Conservation (phyloP, 2,113 vertebrate genomes). For the Brachyhypopomus occidentalis region DNA sequence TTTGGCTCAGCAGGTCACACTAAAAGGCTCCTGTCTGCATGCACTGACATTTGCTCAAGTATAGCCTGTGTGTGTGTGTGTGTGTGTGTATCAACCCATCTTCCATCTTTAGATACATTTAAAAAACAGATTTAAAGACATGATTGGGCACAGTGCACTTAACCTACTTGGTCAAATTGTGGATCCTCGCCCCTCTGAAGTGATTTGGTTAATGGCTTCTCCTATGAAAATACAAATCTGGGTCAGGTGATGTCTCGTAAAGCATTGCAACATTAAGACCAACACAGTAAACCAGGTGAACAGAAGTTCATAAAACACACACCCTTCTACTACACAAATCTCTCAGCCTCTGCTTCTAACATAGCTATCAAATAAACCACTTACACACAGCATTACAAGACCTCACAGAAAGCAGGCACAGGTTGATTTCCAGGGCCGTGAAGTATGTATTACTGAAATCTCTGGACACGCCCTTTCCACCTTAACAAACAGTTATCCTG, state of each 20-base stretch:
- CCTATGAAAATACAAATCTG: conserved; percentile 72
- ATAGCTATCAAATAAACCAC: not conserved
- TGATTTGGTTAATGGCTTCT: conserved; percentile 95
- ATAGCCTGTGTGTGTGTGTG: not conserved
- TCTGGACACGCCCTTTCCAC: too few species aligned
- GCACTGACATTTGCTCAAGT: conserved; percentile 25
- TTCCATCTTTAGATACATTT: not conserved
- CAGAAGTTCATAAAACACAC: not conserved
- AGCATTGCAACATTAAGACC: not conserved
- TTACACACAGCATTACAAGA: too few species aligned
- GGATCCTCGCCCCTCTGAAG: conserved; percentile 95
- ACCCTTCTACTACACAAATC: not conserved
- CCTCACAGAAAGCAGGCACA: too few species aligned
- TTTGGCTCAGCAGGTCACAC: conserved; percentile 21
- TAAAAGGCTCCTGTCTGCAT: conserved; percentile 24
- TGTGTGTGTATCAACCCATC: not conserved
- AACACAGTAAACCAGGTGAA: not conserved
- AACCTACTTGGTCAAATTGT: conserved; percentile 96
- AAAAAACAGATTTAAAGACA: not conserved
- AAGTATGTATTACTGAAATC: too few species aligned
- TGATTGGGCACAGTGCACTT: not conserved
- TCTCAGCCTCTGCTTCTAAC: not conserved
- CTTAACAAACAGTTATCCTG: too few species aligned
- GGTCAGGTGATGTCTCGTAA: not conserved
- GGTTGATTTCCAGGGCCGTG: too few species aligned